A percentile compares a stretch with the other conserved stretches of the same genome.
These are phyloP conservation scores for Bombycilla garrulus DNA, from an alignment of 2,113 vertebrate genomes.

Conservation along the genomic window DNA sequence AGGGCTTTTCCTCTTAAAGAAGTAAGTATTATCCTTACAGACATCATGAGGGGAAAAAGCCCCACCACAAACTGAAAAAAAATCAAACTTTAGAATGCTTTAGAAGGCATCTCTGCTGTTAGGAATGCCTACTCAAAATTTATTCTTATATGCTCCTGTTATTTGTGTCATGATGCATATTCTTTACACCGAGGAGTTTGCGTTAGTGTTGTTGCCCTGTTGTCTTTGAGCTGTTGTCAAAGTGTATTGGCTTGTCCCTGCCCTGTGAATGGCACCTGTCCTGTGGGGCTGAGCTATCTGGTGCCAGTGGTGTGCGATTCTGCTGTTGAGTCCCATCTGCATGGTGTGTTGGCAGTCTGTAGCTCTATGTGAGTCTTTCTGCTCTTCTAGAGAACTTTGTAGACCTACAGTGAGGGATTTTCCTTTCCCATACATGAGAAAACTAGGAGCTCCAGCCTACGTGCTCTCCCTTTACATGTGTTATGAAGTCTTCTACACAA, in stretches of 20 bases:
- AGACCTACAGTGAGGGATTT: neutral
- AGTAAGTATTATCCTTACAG: neutral
- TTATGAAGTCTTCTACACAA: neutral
- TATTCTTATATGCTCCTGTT: neutral
- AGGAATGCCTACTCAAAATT: neutral
- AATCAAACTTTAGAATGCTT: too few species aligned
- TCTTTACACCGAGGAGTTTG: neutral
- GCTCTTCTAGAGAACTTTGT: neutral
- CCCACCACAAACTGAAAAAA: accelerated
- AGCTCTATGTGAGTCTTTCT: neutral
- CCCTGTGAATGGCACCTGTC: neutral
- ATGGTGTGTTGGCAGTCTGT: neutral
- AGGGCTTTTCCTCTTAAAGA: neutral
- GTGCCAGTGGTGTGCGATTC: neutral
- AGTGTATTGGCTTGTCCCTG: neutral
- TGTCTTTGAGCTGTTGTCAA: neutral
- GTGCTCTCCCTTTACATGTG: neutral
- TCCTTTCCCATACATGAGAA: neutral
- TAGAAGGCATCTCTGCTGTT: neutral
- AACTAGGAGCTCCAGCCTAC: neutral
- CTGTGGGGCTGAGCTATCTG: accelerated
- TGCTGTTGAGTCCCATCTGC: neutral
- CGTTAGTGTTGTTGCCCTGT: neutral
- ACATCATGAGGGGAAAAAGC: neutral
- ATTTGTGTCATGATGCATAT: neutral